Percentiles rank a stretch among this genome's conserved stretches.
Evolutionary conservation across 2,797 vertebrate species (phyloP).

Genomic region (Channallabes apus): DNA sequence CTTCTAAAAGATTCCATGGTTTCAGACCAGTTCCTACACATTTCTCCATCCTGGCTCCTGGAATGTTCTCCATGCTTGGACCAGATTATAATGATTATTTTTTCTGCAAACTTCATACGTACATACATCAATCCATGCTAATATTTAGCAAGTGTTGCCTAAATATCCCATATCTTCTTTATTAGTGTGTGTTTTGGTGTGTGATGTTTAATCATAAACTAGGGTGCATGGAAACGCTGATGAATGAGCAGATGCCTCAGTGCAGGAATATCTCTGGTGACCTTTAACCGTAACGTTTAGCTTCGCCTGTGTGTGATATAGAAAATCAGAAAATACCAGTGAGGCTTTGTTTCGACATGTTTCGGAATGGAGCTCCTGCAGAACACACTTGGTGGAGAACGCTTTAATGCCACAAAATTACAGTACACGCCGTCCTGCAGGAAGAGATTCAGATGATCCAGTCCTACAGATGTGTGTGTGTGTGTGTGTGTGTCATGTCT

Average conservation of each 20-base stretch:
- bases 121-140: neutral
- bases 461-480: too few species aligned
- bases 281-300: slow-evolving; percentile 12
- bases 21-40: neutral
- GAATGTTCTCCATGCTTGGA: neutral
- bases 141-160: neutral
- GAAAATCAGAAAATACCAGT: slow-evolving; percentile 21
- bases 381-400: neutral
- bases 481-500: too few species aligned
- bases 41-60: neutral
- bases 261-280: neutral
- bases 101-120: neutral
- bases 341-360: slow-evolving; percentile 18
- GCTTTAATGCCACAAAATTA: neutral
- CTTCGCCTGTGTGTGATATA: neutral
- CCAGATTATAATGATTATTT: too few species aligned
- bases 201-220: neutral
- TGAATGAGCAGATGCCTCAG: neutral
- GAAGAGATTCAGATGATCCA: neutral
- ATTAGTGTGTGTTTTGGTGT: neutral
- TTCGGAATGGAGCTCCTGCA: slow-evolving; percentile 4
- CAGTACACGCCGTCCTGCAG: neutral
- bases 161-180: neutral
- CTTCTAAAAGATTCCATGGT: neutral
- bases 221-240: neutral